Percentiles rank a stretch among this genome's conserved stretches.
phyloP scores from a whole-genome alignment of 2,888 invertebrate genomes.

The Dryobotodes eremita region DNA sequence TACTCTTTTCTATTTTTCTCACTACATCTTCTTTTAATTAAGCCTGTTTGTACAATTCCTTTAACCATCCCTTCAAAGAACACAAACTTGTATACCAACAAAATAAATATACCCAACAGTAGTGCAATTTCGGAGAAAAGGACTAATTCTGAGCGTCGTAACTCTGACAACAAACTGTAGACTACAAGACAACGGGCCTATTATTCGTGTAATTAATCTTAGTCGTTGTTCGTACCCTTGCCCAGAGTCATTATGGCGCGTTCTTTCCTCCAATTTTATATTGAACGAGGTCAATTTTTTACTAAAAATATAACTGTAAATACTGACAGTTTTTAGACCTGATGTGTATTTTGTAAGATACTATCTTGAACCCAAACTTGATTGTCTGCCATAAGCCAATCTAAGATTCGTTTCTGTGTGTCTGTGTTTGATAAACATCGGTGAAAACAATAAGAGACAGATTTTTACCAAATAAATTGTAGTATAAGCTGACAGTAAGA shows the following conservation, averaged over 20 bases:
- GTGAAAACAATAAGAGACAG: neutral
- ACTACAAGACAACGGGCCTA: conserved; percentile 25
- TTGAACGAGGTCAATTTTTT: conserved; percentile 13
- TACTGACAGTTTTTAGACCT: conserved; percentile 1
- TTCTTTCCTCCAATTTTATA: conserved; percentile 9
- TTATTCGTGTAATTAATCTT: conserved; percentile 46
- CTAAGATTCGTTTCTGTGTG: no score
- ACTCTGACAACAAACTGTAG: conserved; percentile 31
- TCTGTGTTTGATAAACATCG: neutral
- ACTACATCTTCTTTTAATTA: neutral
- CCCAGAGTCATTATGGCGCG: neutral
- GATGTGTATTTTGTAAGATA: neutral
- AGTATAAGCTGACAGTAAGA: neutral
- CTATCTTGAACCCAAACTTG: neutral
- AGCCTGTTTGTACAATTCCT: neutral
- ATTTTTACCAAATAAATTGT: neutral
- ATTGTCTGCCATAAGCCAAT: neutral
- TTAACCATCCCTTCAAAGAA: neutral
- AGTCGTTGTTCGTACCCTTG: conserved; percentile 10
- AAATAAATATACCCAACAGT: conserved; percentile 23
- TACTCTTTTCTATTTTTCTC: no score
- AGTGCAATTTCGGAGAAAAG: conserved; percentile 36
- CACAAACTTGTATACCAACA: conserved; percentile 5
- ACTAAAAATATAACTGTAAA: no score
- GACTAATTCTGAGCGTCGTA: conserved; percentile 37